A percentile compares a stretch with the other conserved stretches of the same genome.
Evolutionary conservation across 2,113 vertebrate genomes (phyloP).

Genomic region (Tenrec ecaudatus): DNA sequence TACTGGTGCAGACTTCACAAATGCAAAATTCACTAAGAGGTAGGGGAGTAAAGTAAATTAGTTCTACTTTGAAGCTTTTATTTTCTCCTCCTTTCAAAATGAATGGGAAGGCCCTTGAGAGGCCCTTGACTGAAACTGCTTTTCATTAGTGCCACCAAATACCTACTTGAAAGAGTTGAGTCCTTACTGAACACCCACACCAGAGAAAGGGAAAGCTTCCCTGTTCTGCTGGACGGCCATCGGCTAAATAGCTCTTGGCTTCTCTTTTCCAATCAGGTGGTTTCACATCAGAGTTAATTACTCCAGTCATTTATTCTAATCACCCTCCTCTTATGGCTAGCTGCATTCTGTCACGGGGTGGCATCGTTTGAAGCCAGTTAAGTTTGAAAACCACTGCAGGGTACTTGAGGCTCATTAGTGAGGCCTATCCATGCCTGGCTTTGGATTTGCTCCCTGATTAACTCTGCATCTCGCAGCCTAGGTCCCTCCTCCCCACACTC

Average conservation of each 20-base stretch:
- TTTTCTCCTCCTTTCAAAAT: conserved; percentile 83
- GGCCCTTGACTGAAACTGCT: conserved; percentile 87
- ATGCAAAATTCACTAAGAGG: conserved; percentile 82
- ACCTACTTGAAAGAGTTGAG: conserved; percentile 86
- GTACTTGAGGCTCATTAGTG: conserved; percentile 89
- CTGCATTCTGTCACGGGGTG: conserved; percentile 84
- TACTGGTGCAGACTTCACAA: conserved; percentile 62
- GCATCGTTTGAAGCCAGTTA: conserved; percentile 86
- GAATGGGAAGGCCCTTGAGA: conserved; percentile 87
- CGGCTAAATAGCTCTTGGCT: conserved; percentile 87
- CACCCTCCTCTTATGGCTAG: conserved; percentile 85
- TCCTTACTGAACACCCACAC: conserved; percentile 82
- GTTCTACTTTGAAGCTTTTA: conserved; percentile 90
- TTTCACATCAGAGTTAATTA: conserved; percentile 92
- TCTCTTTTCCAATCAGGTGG: conserved; percentile 89
- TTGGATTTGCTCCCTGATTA: conserved; percentile 82
- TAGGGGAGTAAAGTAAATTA: conserved; percentile 88
- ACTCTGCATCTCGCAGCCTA: conserved; percentile 77
- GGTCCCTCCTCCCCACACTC: conserved; percentile 23
- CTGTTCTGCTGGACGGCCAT: conserved; percentile 82
- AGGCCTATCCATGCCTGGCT: conserved; percentile 86
- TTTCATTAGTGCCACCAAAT: conserved; percentile 89
- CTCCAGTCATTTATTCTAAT: conserved; percentile 92
- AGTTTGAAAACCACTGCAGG: conserved; percentile 88
- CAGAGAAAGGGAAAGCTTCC: conserved; percentile 83